Base-by-base conservation (phyloP, 2,797 vertebrate species). In the Kryptolebias ocellatus region DNA sequence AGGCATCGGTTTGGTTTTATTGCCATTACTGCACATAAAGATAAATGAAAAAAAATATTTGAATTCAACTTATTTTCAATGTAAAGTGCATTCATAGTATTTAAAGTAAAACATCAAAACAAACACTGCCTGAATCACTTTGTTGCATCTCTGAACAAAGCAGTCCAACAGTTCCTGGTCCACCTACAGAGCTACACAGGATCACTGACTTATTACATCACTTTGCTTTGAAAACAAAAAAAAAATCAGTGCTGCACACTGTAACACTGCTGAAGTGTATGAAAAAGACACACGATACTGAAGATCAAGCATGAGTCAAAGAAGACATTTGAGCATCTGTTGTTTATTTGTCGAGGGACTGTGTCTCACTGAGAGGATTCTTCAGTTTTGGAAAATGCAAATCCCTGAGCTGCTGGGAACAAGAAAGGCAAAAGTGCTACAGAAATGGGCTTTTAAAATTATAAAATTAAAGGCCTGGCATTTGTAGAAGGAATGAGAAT, bases 261-360 rank as follows among this genome's bases (percentile, higher is more conserved):
- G 73, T 53, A 64, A 67, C 83, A 55, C 47, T 46, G 78, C 17
- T 69, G 6, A 77, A 81, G 67, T 81, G 29, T 69, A 83, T 57
- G 72, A 81, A 88, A 83, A 78, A 61, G 81, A 68, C 84, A 76
- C 66, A 67, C 8, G 18, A 60, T 42, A 27, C 68, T 37, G 77
- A 81, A 64, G 81, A 88, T 79, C 69, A 75, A 77, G 76, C 34
- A 61, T 87, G 88, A 90, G 86, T 90, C 90, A 90, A 88, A 71
- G 68, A 83, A 84, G 88, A 90, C 88, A 90, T 92, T 89, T 85
- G 77, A 81, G 84, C 85, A 91, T 87, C 84, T 87, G 88, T 76
- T 90, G 84, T 87, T 91, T 87, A 78, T 83, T 82, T 80, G 80
- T 72, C 63, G 4, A 69, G 67, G 78, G 87, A 78, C 77, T 72